These are phyloP conservation scores for Psammodynastes pulverulentus DNA, from an alignment of 2,113 vertebrate genomes.

Conservation along the genomic window DNA sequence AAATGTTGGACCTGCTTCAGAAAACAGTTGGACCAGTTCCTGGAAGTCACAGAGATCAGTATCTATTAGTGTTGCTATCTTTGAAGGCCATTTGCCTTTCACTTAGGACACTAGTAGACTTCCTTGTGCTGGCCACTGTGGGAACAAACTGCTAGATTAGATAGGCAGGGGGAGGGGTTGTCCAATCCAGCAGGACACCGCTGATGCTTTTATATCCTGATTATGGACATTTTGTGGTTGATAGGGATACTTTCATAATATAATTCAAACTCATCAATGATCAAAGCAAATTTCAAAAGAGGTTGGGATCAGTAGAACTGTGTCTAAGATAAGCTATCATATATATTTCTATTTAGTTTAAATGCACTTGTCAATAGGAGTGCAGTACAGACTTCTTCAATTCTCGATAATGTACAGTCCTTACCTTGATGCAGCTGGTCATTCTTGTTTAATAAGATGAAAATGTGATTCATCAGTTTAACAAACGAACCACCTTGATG, in stretches of 20 bases:
- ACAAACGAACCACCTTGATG: neutral
- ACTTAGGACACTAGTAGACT: neutral
- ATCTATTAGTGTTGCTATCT: neutral
- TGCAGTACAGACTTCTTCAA: neutral
- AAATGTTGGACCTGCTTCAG: conserved; percentile 23
- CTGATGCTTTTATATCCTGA: neutral
- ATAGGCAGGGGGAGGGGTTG: neutral
- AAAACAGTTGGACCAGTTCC: neutral
- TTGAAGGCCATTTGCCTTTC: neutral
- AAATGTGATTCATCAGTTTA: neutral
- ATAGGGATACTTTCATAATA: neutral
- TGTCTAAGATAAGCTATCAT: neutral
- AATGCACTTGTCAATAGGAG: neutral
- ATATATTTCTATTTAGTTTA: neutral
- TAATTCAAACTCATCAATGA: neutral
- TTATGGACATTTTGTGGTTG: neutral
- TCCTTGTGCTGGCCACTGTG: neutral
- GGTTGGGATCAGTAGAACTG: neutral
- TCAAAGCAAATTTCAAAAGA: neutral
- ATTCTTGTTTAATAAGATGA: neutral
- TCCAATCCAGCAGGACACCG: neutral
- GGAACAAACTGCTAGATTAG: neutral
- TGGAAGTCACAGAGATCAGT: neutral
- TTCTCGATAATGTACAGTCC: neutral
- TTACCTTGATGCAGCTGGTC: neutral